phyloP scores from a whole-genome alignment of 1,140 invertebrate species.

The Drosophila kohkoa region DNA sequence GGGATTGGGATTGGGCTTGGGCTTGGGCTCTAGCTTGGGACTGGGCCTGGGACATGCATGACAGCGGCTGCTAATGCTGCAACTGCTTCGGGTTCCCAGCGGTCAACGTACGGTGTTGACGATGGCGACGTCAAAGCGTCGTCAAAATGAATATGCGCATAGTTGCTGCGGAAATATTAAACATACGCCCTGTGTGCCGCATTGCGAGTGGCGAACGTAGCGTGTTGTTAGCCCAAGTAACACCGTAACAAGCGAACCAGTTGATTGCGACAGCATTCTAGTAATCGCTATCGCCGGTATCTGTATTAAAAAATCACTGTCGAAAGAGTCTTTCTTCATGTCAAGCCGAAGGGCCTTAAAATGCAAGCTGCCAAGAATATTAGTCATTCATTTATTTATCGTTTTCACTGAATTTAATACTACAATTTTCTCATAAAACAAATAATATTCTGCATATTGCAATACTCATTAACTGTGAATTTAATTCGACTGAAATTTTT shows the following conservation, averaged over 20 bases:
- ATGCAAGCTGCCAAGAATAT: too few species aligned
- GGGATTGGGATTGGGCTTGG: slow-evolving; percentile 13
- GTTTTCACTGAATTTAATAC: too few species aligned
- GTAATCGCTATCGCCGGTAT: neutral
- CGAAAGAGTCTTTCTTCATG: too few species aligned
- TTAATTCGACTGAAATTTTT: too few species aligned
- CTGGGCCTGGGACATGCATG: slow-evolving; percentile 38
- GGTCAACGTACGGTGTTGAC: slow-evolving; percentile 69
- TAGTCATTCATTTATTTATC: too few species aligned
- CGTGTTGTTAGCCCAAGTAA: slow-evolving; percentile 35
- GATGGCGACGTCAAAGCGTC: slow-evolving; percentile 62
- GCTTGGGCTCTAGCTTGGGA: neutral
- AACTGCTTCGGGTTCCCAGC: slow-evolving; percentile 62
- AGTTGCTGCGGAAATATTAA: slow-evolving; percentile 79
- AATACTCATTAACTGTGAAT: too few species aligned
- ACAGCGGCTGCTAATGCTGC: slow-evolving; percentile 63
- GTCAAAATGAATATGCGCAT: slow-evolving; percentile 80
- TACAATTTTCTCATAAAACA: too few species aligned
- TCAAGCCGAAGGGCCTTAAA: too few species aligned
- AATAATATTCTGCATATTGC: too few species aligned
- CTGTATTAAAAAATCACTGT: too few species aligned
- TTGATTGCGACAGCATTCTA: neutral
- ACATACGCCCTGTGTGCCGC: slow-evolving; percentile 72
- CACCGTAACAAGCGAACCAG: slow-evolving; percentile 39
- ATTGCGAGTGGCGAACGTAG: slow-evolving; percentile 38